Evolutionary conservation across 2,888 invertebrate genomes (phyloP).

Genomic region (Adineta ricciae): DNA sequence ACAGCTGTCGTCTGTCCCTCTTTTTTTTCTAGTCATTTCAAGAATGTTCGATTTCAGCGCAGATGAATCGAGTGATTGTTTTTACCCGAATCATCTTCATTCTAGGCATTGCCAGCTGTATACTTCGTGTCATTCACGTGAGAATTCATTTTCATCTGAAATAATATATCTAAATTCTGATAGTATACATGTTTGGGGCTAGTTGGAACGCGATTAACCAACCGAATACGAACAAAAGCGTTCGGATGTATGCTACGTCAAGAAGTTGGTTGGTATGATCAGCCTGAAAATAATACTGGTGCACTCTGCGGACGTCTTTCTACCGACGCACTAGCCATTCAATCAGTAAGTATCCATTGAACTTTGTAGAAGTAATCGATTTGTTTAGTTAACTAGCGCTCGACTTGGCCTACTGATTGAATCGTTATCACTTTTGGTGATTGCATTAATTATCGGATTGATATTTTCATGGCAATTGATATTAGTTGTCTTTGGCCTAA

Average conservation of each 20-base stretch:
- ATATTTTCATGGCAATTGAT: background rate
- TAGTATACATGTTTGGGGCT: conserved; percentile 27
- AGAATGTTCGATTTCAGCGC: background rate
- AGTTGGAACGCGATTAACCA: conserved; percentile 65
- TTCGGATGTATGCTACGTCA: conserved; percentile 52
- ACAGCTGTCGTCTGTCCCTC: background rate
- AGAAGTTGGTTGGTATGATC: conserved; percentile 49
- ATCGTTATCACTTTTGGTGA: background rate
- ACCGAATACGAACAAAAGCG: conserved; percentile 56
- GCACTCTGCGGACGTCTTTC: conserved; percentile 46
- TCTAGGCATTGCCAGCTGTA: background rate
- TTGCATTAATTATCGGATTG: background rate
- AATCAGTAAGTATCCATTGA: conserved; percentile 43
- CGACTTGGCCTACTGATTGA: background rate
- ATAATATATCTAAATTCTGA: too few relatives aligned
- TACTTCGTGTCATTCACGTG: background rate
- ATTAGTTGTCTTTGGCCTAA: background rate
- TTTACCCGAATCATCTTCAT: background rate
- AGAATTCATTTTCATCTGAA: background rate
- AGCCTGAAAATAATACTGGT: conserved; percentile 44
- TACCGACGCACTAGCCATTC: conserved; percentile 47
- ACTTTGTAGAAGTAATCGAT: too few relatives aligned
- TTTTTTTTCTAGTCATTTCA: background rate
- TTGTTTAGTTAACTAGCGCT: background rate
- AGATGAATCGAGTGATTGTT: background rate